phyloP scores from a whole-genome alignment of 2,113 vertebrate species.

The Pyrgilauda ruficollis region DNA sequence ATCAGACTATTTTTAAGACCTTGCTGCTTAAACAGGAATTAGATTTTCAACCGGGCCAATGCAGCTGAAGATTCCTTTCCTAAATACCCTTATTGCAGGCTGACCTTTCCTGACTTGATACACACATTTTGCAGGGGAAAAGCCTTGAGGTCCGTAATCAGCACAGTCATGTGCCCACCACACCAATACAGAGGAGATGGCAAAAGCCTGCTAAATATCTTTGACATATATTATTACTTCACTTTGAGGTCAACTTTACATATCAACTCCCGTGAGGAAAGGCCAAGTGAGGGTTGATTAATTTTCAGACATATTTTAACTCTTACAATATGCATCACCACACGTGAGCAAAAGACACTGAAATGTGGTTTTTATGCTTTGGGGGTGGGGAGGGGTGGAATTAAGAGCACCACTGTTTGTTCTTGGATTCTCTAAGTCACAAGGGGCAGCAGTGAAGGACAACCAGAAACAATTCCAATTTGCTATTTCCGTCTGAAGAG shows the following conservation, averaged over 20 bases:
- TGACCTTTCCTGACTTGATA: neutral
- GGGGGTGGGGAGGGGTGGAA: rapidly evolving
- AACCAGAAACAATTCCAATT: neutral
- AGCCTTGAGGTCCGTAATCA: constrained; percentile 17
- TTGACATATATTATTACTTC: constrained; percentile 25
- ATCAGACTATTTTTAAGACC: neutral
- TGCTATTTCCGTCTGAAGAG: constrained; percentile 14
- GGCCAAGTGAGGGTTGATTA: neutral
- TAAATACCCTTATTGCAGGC: neutral
- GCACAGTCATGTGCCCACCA: neutral
- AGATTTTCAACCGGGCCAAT: neutral
- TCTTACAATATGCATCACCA: neutral
- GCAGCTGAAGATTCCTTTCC: neutral
- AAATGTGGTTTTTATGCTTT: neutral
- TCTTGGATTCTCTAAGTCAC: neutral
- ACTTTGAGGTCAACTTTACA: constrained; percentile 12
- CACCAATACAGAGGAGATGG: neutral
- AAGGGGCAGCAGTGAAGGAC: neutral
- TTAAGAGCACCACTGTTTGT: neutral
- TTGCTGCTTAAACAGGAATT: constrained; percentile 1
- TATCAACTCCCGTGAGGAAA: neutral
- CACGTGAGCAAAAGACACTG: neutral
- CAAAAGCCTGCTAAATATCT: constrained; percentile 16
- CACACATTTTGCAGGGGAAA: neutral
- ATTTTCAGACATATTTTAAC: constrained; percentile 9